Evolutionary conservation across 2,888 invertebrate species (phyloP).

Genomic region (Ophioninae sp.): DNA sequence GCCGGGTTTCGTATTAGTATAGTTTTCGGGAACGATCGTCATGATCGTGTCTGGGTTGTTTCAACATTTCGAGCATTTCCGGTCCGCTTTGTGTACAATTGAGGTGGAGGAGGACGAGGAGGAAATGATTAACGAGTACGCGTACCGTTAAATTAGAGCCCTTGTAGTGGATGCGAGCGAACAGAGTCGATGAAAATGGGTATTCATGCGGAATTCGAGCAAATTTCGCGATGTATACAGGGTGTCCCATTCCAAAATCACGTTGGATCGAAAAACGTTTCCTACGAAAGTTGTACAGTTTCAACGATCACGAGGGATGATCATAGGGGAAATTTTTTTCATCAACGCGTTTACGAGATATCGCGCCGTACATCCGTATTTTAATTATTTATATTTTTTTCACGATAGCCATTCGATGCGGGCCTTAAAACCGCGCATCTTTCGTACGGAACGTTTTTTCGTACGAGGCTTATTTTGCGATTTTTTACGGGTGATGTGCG

Average conservation of each 20-base stretch:
- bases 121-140: conserved; percentile 26
- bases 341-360: neutral
- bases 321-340: neutral
- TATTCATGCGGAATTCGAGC: conserved; percentile 1
- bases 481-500: conserved; percentile 7
- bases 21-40: neutral
- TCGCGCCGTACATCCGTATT: neutral
- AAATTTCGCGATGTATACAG: neutral
- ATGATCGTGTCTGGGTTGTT: neutral
- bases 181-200: neutral
- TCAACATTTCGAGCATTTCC: neutral
- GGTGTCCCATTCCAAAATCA: neutral
- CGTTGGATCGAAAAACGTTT: neutral
- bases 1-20: neutral
- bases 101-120: neutral
- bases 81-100: neutral
- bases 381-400: neutral
- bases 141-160: conserved; percentile 20
- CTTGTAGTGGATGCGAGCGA: neutral
- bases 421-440: neutral
- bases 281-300: neutral
- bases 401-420: neutral
- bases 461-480: neutral
- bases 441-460: too few species aligned
- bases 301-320: neutral